Evolutionary conservation across 2,888 invertebrate genomes (phyloP), one percentile per base, ranked within the genome.

Genomic region (Philereme vetulata): DNA sequence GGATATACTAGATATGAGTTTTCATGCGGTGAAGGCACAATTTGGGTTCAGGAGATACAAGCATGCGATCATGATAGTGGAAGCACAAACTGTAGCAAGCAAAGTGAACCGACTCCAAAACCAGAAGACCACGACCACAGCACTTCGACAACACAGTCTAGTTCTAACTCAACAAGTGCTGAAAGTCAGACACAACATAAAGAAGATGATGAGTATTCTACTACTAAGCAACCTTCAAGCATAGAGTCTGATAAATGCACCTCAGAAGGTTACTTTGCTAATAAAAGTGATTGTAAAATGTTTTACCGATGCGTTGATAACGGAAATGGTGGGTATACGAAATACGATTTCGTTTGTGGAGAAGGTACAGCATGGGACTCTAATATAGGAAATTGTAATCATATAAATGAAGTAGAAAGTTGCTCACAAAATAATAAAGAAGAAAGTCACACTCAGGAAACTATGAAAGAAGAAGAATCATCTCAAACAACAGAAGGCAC

Each of bases 11-110:
- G 92, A 72, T 93, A 93, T 71, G 94, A 94, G 51, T 95, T 95
- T 71, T 82, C 88, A 53, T 95, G 95, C 72, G 94, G 94, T 0
- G 92, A 93, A 59, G 95, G 94, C 40, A 95, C 95, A 0, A 93
- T 93, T n/a, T 96, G 95, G 95, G 95, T 95, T 72, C 93, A 93
- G 73, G 88, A 90, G n/a, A 84, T 93, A 54, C 92, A 93, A 72
- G 93, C 93, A 0, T 96, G 91, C 71, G 83, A 89, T 71, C 82
- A 85, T 68, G 83, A 85, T 55, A 80, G 77, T 54, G 81, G 67
- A 59, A 66, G 76, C 40, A 67, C 59, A 49, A 77, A 62, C 62
- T 82, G 85, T 46, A 80, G 70, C 33, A 64, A 70, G 59, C 78
- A 81, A 67, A 75, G 57, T 42, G 62, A 66, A 34, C 62, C 75